Conservation (phyloP, 2,113 vertebrate genomes). For the Myodes glareolus region DNA sequence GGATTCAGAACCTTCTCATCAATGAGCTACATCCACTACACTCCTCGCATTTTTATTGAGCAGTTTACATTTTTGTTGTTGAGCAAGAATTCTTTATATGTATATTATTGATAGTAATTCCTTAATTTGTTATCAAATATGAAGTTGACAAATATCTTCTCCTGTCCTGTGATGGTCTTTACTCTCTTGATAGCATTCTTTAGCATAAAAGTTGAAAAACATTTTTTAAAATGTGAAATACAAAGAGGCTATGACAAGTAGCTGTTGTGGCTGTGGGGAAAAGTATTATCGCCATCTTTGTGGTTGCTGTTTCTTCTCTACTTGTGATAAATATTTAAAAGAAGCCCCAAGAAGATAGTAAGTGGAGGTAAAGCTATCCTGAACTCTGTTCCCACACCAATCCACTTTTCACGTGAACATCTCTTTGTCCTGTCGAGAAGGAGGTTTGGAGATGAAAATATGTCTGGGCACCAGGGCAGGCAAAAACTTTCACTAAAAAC, state of each 20-base stretch:
- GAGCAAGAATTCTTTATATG: background rate
- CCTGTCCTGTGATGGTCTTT: background rate
- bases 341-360: background rate
- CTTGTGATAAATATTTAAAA: background rate
- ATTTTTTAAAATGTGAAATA: background rate
- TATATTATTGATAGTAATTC: conserved; percentile 11
- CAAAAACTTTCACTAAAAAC: background rate
- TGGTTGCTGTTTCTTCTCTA: background rate
- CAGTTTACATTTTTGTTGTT: background rate
- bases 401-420: background rate
- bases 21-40: background rate
- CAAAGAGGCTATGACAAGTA: background rate
- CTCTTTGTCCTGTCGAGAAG: background rate
- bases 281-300: background rate
- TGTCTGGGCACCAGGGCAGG: background rate
- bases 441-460: background rate
- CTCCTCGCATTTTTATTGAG: background rate
- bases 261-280: background rate
- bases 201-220: conserved; percentile 7
- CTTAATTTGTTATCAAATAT: background rate
- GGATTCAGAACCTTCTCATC: background rate
- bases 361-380: background rate
- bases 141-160: background rate
- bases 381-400: background rate
- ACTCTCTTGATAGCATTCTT: background rate